Evolutionary conservation across 1,140 invertebrate genomes (phyloP), one percentile per base, ranked within the genome.

Genomic region (Cyrtorhinus lividipennis): DNA sequence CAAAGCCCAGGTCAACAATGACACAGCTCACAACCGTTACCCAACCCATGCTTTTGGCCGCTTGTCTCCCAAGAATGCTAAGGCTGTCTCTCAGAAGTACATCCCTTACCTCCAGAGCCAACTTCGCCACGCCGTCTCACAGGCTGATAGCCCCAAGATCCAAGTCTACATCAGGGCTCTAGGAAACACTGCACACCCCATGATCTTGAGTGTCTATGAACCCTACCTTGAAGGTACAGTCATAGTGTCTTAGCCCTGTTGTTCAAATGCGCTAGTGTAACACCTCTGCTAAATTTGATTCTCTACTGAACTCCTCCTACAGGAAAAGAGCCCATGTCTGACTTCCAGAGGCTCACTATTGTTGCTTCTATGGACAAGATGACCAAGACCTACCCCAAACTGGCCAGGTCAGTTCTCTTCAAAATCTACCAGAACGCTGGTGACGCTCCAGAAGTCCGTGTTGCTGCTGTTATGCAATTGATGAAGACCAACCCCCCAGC

Each of bases 371-470:
- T 88, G 58, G 69, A 73, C 30, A 70, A 74, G 59, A 66, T 86
- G 1, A 73, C 75, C 10, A 64, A 68, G 3, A 67, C 72, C 38
- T 67, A 76, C 48, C 81, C 83, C n/a, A 72, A 70, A 62, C 44
- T 76, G 2, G 79, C 75, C 0, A 75, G 77, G 24, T 69, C 77
- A 15, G 77, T 83, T 12, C 69, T 84, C 0, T 85, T 77, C 72
- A 84, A 79, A 67, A 81, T 86, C 60, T 82, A 85, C 66, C 73
- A 77, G 63, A 86, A 86, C 70, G 73, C 73, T 12, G 77, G 73
- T 56, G 84, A 87, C 66, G 66, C 74, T n/a, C 77, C 81, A 59
- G 79, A 85, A 73, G 72, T 86, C 1, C 77, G 85, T 66, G 77
- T 79, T 25, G 78, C 79, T 45, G 83, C 84, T 38, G 79, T 85